Evolutionary conservation across 2,888 invertebrate species (phyloP), one percentile per base, ranked within the genome.

Genomic region (Melinaea marsaeus): DNA sequence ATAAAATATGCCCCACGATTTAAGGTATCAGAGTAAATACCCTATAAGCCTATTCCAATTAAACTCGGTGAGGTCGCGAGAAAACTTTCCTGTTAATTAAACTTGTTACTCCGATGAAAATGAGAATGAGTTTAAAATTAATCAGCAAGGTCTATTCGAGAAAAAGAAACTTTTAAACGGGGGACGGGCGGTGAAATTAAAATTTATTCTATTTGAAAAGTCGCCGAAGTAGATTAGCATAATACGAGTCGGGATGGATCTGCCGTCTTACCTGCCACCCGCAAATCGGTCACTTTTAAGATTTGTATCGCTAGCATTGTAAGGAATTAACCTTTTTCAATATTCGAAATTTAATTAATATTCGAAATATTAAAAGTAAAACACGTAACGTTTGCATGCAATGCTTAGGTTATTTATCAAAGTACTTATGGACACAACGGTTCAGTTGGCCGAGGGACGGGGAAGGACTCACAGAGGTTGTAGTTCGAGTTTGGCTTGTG

Each of bases 31-130:
- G 48, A 35, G 58, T 61, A 60, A 66, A 60, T 62, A 64, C 66
- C 71, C 66, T 69, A 65, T 64, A 68, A 70, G 74, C 72, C 70
- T 69, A 74, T 79, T 76, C 74, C 75, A 75, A 77, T 78, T 64
- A 64, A 68, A 68, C 45, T 81, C 76, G 69, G 70, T 70, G 70
- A 74, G 79, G 75, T 79, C 74, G 72, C 74, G 75, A 81, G 77
- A 77, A 72, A 86, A 85, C 82, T 85, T 83, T 64, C 65, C 71
- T 74, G 80, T 85, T 88, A 86, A 88, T 88, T 88, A 86, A 88
- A 87, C 80, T 86, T 84, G 81, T 85, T 87, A 84, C 80, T 86
- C 85, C 79, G 80, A 84, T 83, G 83, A 83, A 84, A 84, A 79
- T 79, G 81, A 83, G 83, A 84, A 81, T 81, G 81, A 85, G 82